Percentiles rank a stretch among this genome's conserved stretches.
Conservation (phyloP, 2,888 invertebrate genomes). For the Euphydryas editha region DNA sequence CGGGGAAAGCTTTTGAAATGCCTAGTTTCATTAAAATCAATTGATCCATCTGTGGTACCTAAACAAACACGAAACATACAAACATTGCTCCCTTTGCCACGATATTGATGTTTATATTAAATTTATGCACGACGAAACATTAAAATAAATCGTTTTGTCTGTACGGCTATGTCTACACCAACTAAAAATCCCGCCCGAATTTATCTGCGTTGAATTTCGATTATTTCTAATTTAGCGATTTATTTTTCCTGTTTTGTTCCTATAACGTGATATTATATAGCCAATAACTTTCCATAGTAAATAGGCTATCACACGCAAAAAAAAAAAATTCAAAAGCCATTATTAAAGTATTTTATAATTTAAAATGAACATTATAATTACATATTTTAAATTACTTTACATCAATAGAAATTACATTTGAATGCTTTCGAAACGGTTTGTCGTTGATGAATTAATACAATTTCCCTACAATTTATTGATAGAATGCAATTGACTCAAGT, state of each 20-base stretch:
- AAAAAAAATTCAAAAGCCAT: too few species aligned
- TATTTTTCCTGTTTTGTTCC: too few species aligned
- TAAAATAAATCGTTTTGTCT: not conserved
- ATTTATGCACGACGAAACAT: too few species aligned
- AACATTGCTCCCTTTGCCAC: not conserved
- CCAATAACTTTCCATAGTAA: too few species aligned
- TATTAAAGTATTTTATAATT: too few species aligned
- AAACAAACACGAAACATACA: not conserved
- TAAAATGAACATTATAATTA: not conserved
- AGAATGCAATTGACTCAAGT: slow-evolving; percentile 22
- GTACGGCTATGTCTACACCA: not conserved
- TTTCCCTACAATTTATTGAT: slow-evolving; percentile 34
- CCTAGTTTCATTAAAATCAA: not conserved
- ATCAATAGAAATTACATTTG: not conserved
- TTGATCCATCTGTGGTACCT: not conserved
- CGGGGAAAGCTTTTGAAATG: not conserved
- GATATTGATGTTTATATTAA: not conserved
- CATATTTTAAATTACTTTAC: not conserved
- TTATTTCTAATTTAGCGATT: too few species aligned
- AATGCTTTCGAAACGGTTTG: slow-evolving; percentile 25
- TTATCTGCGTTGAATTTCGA: too few species aligned
- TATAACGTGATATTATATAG: too few species aligned
- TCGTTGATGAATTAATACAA: slow-evolving; percentile 13
- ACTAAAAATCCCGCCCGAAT: too few species aligned
- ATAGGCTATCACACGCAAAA: too few species aligned